These are phyloP conservation scores for Crocodylus rhombifer DNA, from an alignment of 2,797 vertebrate genomes.

Conservation along the genomic window DNA sequence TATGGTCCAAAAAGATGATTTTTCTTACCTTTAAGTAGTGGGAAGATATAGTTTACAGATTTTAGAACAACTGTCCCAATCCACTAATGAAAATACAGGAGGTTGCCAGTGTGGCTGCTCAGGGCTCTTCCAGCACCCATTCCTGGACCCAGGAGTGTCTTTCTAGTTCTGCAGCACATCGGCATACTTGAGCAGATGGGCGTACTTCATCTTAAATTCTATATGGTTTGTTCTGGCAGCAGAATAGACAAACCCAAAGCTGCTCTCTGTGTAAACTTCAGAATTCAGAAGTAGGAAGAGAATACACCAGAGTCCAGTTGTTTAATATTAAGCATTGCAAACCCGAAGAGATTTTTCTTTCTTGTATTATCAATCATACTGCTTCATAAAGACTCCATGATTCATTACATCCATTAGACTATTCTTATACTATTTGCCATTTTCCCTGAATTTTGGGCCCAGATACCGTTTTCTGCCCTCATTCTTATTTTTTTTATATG, in stretches of 20 bases:
- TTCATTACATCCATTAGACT: background rate
- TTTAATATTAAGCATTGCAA: background rate
- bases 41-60: rapidly evolving
- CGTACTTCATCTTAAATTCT: too few relatives aligned
- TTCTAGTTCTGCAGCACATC: too few relatives aligned
- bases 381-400: background rate
- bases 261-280: background rate
- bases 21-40: background rate
- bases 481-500: background rate
- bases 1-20: background rate
- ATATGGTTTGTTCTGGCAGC: background rate
- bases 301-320: background rate
- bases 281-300: background rate
- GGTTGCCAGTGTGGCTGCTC: too few relatives aligned
- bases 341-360: background rate
- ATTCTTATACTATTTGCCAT: background rate
- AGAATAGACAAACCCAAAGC: background rate
- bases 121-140: too few relatives aligned
- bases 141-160: too few relatives aligned
- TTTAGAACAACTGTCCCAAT: background rate
- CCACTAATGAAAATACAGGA: background rate
- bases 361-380: background rate
- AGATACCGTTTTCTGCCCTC: background rate
- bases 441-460: background rate
- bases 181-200: too few relatives aligned